Percentiles rank a stretch among this genome's conserved stretches.
These are phyloP conservation scores for Bradysia coprophila DNA, from an alignment of 1,140 invertebrate genomes.

Conservation along the genomic window DNA sequence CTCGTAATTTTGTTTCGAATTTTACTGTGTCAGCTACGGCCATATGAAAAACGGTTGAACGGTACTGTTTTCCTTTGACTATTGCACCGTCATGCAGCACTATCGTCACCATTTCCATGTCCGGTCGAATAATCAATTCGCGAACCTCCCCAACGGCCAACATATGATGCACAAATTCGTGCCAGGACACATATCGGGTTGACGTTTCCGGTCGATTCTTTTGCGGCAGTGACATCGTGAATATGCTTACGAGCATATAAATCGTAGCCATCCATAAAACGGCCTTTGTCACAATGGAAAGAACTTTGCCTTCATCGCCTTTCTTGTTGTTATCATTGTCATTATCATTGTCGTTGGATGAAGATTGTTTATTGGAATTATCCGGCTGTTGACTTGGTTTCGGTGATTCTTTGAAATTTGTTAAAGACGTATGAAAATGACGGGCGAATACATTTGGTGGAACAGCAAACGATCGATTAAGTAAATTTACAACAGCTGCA, in stretches of 20 bases:
- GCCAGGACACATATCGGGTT: conserved; percentile 69
- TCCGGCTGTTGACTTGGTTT: conserved; percentile 7
- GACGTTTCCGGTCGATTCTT: conserved; percentile 15
- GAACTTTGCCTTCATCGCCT: conserved; percentile 37
- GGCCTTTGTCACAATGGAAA: conserved; percentile 47
- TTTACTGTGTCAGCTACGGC: conserved; percentile 60
- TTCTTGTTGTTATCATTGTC: conserved; percentile 4
- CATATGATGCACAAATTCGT: conserved; percentile 89
- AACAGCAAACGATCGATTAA: conserved; percentile 15
- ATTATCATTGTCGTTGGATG: not conserved
- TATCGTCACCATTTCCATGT: conserved; percentile 66
- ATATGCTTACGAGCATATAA: conserved; percentile 19
- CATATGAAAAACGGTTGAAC: conserved; percentile 46
- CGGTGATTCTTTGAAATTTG: conserved; percentile 18
- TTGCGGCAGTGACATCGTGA: conserved; percentile 2
- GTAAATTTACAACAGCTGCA: conserved; percentile 20
- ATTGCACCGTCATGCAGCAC: conserved; percentile 69
- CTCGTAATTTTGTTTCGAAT: conserved; percentile 75
- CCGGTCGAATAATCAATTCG: conserved; percentile 66
- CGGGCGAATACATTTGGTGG: conserved; percentile 9
- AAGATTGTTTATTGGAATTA: not conserved
- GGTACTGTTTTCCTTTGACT: conserved; percentile 54
- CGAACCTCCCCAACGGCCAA: conserved; percentile 82
- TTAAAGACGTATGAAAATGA: conserved; percentile 7
- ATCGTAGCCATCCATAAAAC: conserved; percentile 56